Evolutionary conservation across 1,140 invertebrate genomes (phyloP), one percentile per base, ranked within the genome.

Genomic region (Polypedilum pembai): DNA sequence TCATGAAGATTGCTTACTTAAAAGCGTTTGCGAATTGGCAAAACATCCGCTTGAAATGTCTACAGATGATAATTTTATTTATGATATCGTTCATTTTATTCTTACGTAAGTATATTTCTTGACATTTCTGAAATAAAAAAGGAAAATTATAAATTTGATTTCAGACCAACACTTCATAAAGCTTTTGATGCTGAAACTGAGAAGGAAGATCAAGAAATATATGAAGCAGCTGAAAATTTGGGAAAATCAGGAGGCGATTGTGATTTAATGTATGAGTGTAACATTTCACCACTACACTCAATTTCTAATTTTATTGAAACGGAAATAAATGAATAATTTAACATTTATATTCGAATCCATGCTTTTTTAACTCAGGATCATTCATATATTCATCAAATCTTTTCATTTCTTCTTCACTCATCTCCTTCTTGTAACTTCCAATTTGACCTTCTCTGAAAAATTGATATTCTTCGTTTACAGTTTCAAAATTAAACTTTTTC

Each of bases 341-440:
- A n/a, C n/a, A n/a, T 45, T 45, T 45, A 45, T 45, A 45, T 45
- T 45, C 7, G 41, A 45, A 45, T 8, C 41, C 41, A 45, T 10
- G 8, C 8, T 45, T 45, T 10, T 1, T 15, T 10, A 45, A 45
- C 15, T 45, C 41, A 8, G 41, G 15, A 2, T 87, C 81, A 63
- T 88, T 85, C 1, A 86, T 90, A 91, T 91, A 94, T 33, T 87
- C 79, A 79, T 96, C 91, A 78, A 95, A 94, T 77, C 84, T 85
- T 24, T 84, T 77, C 1, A 87, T 86, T 75, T 92, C 79, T 77
- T 92, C 89, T 0, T 87, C 84, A 7, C 87, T 86, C 88, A 95
- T 93, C 76, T 92, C 86, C 81, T 93, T 92, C 76, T 88, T 89
- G 90, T 92, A 94, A 79, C 94, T 92, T 0, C 93, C 93, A 33